Base-by-base conservation (phyloP, 2,888 invertebrate species). In the Lycia hirtaria region DNA sequence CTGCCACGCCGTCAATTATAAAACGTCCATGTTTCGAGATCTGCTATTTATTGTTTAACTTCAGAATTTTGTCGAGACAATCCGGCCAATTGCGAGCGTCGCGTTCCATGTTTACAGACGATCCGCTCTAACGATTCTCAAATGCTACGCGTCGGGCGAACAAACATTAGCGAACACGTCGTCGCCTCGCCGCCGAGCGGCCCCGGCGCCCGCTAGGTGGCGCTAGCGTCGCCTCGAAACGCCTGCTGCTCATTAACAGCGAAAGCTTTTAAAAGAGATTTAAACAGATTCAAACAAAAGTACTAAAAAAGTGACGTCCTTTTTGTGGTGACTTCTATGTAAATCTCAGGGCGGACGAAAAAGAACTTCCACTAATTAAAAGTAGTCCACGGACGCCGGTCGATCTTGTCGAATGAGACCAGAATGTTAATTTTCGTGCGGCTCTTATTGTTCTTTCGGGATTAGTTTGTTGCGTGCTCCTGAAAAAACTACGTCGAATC, bases 81-180 rank as follows among this genome's bases (percentile, higher is more conserved):
- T 88, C 83, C 81, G 76, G 80, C 84, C 85, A 83, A 87, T 85
- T 81, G 82, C 78, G 83, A 88, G 79, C 81, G 82, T 79, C 71
- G 78, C 78, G 83, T 80, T 82, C 74, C 73, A 70, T 88, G 85
- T 88, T 91, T 89, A 80, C 86, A 76, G 79, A 87, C 81, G 83
- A 86, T 87, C 86, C 83, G 81, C 85, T 79, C 84, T 91, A 90
- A 91, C 88, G 85, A 88, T 91, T 85, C 84, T 87, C 88, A 87
- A 91, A 89, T 85, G 87, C 83, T 88, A 88, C 86, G 88, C 89
- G 88, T 83, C 78, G 80, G 71, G 83, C 82, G 86, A 88, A 87
- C 81, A 90, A 72, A 77, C 81, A 85, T 78, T 63, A 81, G 80
- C 76, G 83, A 86, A 85, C 88, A 88, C 78, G 85, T 52, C 74